Evolutionary conservation across 2,888 invertebrate species (phyloP).

Genomic region (Sinopyrophorus schimmeli): DNA sequence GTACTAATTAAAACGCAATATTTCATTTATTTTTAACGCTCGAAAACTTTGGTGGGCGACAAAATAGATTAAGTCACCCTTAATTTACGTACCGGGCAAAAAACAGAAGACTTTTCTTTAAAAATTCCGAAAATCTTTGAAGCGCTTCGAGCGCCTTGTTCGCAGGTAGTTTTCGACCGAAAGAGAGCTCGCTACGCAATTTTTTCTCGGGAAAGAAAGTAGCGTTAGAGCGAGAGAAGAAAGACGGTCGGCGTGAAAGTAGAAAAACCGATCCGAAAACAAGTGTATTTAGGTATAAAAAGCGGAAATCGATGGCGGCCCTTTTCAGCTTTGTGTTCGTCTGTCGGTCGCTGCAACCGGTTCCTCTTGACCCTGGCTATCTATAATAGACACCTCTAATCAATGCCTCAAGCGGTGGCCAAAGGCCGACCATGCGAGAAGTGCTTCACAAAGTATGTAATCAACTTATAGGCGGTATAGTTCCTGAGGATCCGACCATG

Average conservation of each 20-base stretch:
- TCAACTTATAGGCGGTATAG: conserved; percentile 50
- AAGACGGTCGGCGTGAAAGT: not conserved
- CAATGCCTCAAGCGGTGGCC: conserved; percentile 40
- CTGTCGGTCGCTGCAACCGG: conserved; percentile 20
- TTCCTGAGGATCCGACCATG: conserved; percentile 54
- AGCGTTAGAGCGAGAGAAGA: too few relatives aligned
- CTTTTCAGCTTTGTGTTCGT: conserved; percentile 18
- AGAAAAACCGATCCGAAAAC: not conserved
- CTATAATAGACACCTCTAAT: conserved; percentile 35
- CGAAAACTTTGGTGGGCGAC: too few relatives aligned
- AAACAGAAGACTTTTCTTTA: too few relatives aligned
- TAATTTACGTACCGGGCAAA: too few relatives aligned
- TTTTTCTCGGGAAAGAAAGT: too few relatives aligned
- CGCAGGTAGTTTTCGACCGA: too few relatives aligned
- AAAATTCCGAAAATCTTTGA: too few relatives aligned
- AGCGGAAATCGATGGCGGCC: conserved; percentile 18
- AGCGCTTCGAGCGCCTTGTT: too few relatives aligned
- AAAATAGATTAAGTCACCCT: too few relatives aligned
- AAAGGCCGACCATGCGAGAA: conserved; percentile 50
- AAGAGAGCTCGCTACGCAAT: too few relatives aligned
- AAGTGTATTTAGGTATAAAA: conserved; percentile 9
- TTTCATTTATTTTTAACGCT: too few relatives aligned
- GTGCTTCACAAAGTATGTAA: conserved; percentile 54
- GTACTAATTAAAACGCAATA: too few relatives aligned
- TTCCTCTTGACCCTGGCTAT: conserved; percentile 31